Base-by-base conservation (phyloP, 2,113 vertebrate species). In the Pitta sordida region DNA sequence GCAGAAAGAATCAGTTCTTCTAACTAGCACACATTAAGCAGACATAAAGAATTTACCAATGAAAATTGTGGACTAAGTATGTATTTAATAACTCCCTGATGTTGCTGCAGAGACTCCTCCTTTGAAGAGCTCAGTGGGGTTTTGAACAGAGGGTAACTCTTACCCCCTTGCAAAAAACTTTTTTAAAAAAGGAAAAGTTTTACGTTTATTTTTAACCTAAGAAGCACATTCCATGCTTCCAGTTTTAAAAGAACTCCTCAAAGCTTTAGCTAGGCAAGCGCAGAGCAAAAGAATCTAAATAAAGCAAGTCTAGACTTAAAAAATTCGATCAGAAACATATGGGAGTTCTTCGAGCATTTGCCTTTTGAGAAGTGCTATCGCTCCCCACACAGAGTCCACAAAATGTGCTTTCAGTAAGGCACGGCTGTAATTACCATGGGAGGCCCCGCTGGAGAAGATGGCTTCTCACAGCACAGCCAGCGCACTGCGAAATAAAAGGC, bases 301-400 rank as follows among this genome's bases (percentile, higher is more conserved):
- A 97, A 96, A 97, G 95, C 83, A 82, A 97, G 98, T 97, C 97
- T 98, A 97, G 97, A 98, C 97, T 74, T 96, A 94, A 96, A 94
- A 96, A 95, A 96, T 94, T 96, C 86, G 60, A 98, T 98, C 96
- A 97, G 94, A 98, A 98, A 96, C 97, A 98, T 95, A 97, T 98
- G 97, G 79, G 67, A 95, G 58, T 92, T 93, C 81, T 92, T 91
- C 53, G 70, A 94, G 94, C 94, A 68, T 91, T 94, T 92, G 94
- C 95, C 88, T 96, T 97, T 69, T 41, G 83, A 91, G 95, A 90
- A 84, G 93, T 64, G 90, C 97, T 96, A 90, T 96, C 46, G 10
- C 94, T 93, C 95, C 87, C 63, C 91, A 93, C 94, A 62, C 88
- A 52, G 53, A 56, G 85, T 71, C 93, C 91, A 91, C 94, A 94